Evolutionary conservation across 2,888 invertebrate genomes (phyloP), one percentile per base, ranked within the genome.

Genomic region (Spatulosminthurus flaviceps): DNA sequence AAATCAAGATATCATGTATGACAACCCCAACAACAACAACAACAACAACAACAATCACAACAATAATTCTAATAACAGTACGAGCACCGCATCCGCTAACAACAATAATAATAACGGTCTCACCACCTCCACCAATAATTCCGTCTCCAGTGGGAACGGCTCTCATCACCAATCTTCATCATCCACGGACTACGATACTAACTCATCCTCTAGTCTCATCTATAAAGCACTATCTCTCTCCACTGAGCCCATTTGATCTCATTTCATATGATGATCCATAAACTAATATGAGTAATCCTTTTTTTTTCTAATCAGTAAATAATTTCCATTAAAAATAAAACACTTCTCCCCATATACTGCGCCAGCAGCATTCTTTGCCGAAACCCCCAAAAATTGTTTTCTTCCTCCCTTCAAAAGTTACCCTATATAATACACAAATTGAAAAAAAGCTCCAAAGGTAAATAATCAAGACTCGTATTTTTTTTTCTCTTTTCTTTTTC

Each of bases 121-220:
- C 61, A 71, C 1, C 34, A 73, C 13, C 21, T 74, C 19, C 22
- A 74, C 41, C 42, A 72, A n/a, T 41, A 72, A 24, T 43, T 21
- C 64, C 16, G 41, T 21, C 24, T 26, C 16, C 61, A 77, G 60
- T 24, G 77, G 73, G 29, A 69, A 80, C 71, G 79, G 78, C 64
- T 61, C 64, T 64, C 77, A 76, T 77, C 51, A 67, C 66, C 60
- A 60, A 4, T 73, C 73, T 64, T 24, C 42, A 41, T 75, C 75
- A n/a, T n/a, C n/a, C n/a, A n/a, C n/a, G 21, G 79, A 77, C 66
- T 70, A 80, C 43, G 80, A 80, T 77, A 61, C 77, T 60, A 76
- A 82, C 74, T 79, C 81, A 66, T 84, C 85, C 51, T 84, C 84
- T 84, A 85, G 85, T 85, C 85, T 85, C 77, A 85, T 85, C 76